A percentile compares a stretch with the other conserved stretches of the same genome.
Evolutionary conservation across 2,888 invertebrate genomes (phyloP).

Genomic region (Caenorhabditis sp.): DNA sequence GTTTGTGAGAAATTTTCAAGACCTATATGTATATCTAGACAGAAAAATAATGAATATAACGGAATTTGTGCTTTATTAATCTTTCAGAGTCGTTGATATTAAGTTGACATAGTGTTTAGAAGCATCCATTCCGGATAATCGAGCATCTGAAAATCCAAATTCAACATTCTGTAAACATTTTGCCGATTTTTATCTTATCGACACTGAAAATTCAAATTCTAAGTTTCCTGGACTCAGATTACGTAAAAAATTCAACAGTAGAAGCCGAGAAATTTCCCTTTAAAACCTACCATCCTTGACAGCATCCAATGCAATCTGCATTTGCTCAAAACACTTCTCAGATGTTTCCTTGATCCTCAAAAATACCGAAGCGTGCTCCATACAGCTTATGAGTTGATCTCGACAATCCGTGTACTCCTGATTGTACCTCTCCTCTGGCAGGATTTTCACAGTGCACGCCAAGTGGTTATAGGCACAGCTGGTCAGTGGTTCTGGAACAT

Average conservation of each 20-base stretch:
- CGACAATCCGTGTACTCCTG: slow-evolving; percentile 39
- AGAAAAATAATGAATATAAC: too few species aligned
- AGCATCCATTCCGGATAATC: not conserved
- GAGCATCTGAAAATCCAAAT: slow-evolving; percentile 6
- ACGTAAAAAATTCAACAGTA: too few species aligned
- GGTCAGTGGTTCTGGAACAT: slow-evolving; percentile 24
- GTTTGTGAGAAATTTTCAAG: too few species aligned
- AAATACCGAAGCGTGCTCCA: not conserved
- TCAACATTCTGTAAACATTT: too few species aligned
- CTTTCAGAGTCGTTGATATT: not conserved
- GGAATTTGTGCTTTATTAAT: too few species aligned
- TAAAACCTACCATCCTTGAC: slow-evolving; percentile 10
- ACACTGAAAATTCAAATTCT: too few species aligned
- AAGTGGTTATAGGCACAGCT: slow-evolving; percentile 49
- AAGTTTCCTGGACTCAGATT: too few species aligned
- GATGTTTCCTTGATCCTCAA: not conserved
- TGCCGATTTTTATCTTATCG: too few species aligned
- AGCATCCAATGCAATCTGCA: slow-evolving; percentile 4
- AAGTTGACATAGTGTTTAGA: not conserved
- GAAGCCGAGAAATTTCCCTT: not conserved
- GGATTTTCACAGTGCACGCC: slow-evolving; percentile 34
- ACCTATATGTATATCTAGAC: too few species aligned
- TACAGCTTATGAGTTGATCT: slow-evolving; percentile 9
- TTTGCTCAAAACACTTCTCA: slow-evolving; percentile 3
- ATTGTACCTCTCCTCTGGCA: not conserved